Base-by-base conservation (phyloP, 2,797 vertebrate species). In the Coendou prehensilis region DNA sequence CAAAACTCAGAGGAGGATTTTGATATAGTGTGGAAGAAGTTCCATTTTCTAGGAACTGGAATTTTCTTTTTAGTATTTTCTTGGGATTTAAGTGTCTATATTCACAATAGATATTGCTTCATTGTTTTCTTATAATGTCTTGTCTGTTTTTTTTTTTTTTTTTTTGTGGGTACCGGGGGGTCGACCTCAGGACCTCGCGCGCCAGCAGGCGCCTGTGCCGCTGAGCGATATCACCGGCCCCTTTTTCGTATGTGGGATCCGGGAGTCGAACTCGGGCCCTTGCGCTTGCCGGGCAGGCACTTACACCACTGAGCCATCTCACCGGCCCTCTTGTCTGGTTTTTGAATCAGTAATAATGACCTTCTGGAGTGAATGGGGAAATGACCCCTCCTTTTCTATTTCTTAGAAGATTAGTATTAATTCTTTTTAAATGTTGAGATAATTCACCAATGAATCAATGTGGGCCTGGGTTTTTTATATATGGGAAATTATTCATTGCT, bases 1-100 rank as follows among this genome's bases (percentile, higher is more conserved):
- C 41, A 87, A 79, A 95, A 90, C 37, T 76, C 56, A 83, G 71
- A 82, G n/a, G 50, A 79, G 54, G 61, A 85, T 91, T 96, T 83
- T 54, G 10, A 33, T 92, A 28, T 87, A 22, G 18, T 87, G 17
- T 73, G 76, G 71, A 83, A 59, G 81, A 87, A 78, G 20, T 10
- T 13, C 37, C 10, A 33, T 92, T 83, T 95, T 71, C 63, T 91
- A 91, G 41, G n/a, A 86, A 79, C 37, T n/a, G 26, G 26, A 76
- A 23, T n/a, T 91, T 76, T 79, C 30, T 13, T 92, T 84, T 88
- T 56, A 78, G 30, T 64, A 59, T 79, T 91, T 67, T 87, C 13
- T 67, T 79, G 20, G 30, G 50, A 41, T 78, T 89, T 91, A 82
- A 47, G n/a, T 75, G 7, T 71, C 45, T 91, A 2, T 88, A 64